Base-by-base conservation (phyloP, 1,140 invertebrate genomes). In the Ceratosolen solmsi region DNA sequence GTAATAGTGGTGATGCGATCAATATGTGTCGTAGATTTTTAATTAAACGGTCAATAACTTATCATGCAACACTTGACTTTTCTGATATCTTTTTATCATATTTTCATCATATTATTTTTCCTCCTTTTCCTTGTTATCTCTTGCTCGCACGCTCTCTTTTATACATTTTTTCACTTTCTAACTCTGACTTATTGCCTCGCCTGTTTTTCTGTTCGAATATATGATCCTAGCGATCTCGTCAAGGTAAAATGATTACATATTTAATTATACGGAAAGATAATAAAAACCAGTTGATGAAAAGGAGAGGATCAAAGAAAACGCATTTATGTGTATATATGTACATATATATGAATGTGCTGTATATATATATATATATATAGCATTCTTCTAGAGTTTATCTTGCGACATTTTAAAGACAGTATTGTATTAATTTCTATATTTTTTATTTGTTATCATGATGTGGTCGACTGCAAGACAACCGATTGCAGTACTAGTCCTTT, bases 261-360 rank as follows among this genome's bases (percentile, higher is more conserved):
- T 75, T 49, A 76, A 77, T 75, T 27, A 82, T 82, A 78, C 80
- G 80, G 68, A 82, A 82, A 73, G 80, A 73, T 75, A 78, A 72
- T 78, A 73, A 78, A 73, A 82, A 82, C 54, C 68, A 82, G 74
- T 78, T 65, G 75, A 78, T 63, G 74, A 82, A 82, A 72, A 78
- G 80, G 68, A 82, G 80, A 82, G 80, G 80, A 78, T 76, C 36
- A 71, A 82, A 76, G 73, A 74, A 82, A 82, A 82, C 80, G 60
- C 73, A 71, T 76, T 60, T 60, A 46, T 51, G 41, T 79, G 20
- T 54, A 22, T 2, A 54, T 54, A 54, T 11, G 15, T 75, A 30
- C 58, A 68, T 51, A 68, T 20, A 22, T 63, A 54, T 54, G 20
- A 11, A 54, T 54, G 20, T 54, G 20, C 15, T 36, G 27, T n/a